Evolutionary conservation across 2,888 invertebrate genomes (phyloP).

Genomic region (Pristionchus japonicus): DNA sequence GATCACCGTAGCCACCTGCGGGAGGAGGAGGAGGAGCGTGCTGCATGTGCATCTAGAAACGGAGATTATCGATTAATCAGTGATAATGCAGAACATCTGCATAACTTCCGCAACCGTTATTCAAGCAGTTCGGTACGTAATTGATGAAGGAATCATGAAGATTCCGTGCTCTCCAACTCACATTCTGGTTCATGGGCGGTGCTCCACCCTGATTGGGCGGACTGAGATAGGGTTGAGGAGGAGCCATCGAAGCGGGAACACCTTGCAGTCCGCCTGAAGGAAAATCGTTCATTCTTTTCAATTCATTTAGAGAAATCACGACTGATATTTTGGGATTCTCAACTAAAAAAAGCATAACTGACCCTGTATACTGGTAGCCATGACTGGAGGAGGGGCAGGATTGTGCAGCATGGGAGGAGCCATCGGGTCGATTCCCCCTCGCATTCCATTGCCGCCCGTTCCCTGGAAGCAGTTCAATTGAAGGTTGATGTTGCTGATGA

Average conservation of each 20-base stretch:
- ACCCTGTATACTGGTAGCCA: constrained; percentile 33
- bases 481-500: too few species aligned
- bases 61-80: not conserved
- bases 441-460: not conserved
- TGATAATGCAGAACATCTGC: not conserved
- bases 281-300: not conserved
- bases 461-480: not conserved
- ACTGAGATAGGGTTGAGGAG: not conserved
- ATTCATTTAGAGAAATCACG: too few species aligned
- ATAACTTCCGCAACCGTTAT: too few species aligned
- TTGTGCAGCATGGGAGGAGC: constrained; percentile 20
- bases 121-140: too few species aligned
- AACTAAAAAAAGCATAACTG: not conserved
- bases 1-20: constrained; percentile 14
- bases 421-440: constrained; percentile 23
- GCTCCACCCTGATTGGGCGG: constrained; percentile 31
- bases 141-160: too few species aligned
- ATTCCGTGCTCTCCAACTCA: too few species aligned
- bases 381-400: constrained; percentile 39
- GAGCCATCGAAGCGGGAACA: not conserved
- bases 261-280: not conserved
- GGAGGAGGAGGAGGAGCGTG: not conserved
- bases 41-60: not conserved
- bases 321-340: too few species aligned
- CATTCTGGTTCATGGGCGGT: not conserved